These are phyloP conservation scores for Papilio demoleus DNA, from an alignment of 2,888 invertebrate genomes.

Conservation along the genomic window DNA sequence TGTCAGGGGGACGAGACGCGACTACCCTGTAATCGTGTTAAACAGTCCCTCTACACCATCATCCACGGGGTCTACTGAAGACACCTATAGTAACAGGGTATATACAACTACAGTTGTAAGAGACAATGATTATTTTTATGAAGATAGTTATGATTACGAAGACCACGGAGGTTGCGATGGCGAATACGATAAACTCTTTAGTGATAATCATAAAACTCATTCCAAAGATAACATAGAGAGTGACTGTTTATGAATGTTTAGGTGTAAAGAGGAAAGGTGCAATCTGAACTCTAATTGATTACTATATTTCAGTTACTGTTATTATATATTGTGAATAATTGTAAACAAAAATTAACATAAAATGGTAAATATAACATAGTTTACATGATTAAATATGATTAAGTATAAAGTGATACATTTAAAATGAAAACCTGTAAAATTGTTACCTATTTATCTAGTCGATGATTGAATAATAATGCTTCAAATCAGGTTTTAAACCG, in stretches of 20 bases:
- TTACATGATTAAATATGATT: constrained; percentile 15
- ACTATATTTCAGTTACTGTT: constrained; percentile 28
- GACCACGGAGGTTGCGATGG: constrained; percentile 53
- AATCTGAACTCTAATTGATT: constrained; percentile 22
- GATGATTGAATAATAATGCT: background rate
- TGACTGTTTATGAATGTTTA: constrained; percentile 58
- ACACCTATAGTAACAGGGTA: constrained; percentile 77
- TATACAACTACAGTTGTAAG: constrained; percentile 72
- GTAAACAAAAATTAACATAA: constrained; percentile 13
- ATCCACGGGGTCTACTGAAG: constrained; percentile 61
- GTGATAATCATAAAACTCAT: constrained; percentile 65
- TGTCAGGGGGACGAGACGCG: constrained; percentile 49
- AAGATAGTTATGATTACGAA: constrained; percentile 63
- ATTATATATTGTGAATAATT: background rate
- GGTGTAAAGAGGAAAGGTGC: constrained; percentile 55
- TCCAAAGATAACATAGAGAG: constrained; percentile 70
- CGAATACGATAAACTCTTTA: constrained; percentile 62
- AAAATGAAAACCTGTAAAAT: constrained; percentile 34
- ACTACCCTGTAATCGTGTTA: constrained; percentile 71
- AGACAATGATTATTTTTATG: constrained; percentile 61
- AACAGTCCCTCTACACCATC: constrained; percentile 77
- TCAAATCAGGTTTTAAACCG: constrained; percentile 22
- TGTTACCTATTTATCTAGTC: constrained; percentile 37
- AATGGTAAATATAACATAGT: constrained; percentile 30
- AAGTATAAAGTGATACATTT: constrained; percentile 39